Evolutionary conservation across 2,113 vertebrate species (phyloP).

Genomic region (Corvus moneduloides): DNA sequence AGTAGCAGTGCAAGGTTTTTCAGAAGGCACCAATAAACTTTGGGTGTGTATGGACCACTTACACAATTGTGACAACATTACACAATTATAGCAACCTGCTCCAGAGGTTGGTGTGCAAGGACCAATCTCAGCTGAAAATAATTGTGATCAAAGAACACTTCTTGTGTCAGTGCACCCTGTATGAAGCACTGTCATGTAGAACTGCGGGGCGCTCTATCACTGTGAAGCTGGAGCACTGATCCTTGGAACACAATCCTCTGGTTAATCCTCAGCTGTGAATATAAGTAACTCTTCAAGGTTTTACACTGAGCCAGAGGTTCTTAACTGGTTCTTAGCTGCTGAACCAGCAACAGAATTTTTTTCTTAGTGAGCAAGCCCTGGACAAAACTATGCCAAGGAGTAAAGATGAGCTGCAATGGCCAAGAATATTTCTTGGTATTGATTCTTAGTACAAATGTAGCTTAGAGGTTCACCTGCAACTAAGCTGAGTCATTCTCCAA

Average conservation of each 20-base stretch:
- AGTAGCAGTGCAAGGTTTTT: not conserved
- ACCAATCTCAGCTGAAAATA: not conserved
- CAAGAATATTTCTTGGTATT: not conserved
- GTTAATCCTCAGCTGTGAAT: not conserved
- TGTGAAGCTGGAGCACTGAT: not conserved
- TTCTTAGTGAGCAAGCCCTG: not conserved
- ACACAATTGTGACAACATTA: not conserved
- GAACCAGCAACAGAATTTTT: not conserved
- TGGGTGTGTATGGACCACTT: not conserved
- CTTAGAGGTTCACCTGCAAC: not conserved
- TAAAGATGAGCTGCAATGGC: not conserved
- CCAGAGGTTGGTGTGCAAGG: not conserved
- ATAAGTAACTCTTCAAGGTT: not conserved
- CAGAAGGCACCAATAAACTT: not conserved
- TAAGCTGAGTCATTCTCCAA: not conserved
- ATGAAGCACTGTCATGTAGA: not conserved
- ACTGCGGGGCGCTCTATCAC: rapidly evolving
- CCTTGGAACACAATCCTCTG: not conserved
- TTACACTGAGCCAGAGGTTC: not conserved
- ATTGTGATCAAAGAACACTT: not conserved
- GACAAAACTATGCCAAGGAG: not conserved
- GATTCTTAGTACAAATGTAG: not conserved
- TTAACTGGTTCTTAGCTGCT: not conserved
- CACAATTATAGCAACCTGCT: not conserved
- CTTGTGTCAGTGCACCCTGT: not conserved